These are phyloP conservation scores for Tethea ocularis DNA, from an alignment of 2,888 invertebrate genomes.

Conservation along the genomic window DNA sequence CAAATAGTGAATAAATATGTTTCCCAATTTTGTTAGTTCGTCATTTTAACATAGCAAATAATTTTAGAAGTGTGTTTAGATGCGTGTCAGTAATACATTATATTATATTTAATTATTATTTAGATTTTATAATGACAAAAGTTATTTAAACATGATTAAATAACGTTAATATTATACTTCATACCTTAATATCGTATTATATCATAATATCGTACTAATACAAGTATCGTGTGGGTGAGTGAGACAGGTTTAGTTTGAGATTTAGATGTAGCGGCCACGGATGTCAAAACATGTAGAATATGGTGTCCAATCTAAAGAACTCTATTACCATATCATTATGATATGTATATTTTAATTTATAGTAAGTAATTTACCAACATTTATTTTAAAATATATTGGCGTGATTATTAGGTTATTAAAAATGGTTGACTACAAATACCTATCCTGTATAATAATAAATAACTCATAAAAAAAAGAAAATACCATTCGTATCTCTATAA, in stretches of 20 bases:
- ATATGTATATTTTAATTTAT: conserved; percentile 26
- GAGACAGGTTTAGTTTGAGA: conserved; percentile 45
- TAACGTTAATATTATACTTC: conserved; percentile 19
- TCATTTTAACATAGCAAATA: too few species aligned
- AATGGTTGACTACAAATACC: too few species aligned
- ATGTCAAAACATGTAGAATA: conserved; percentile 54
- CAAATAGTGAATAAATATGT: too few species aligned
- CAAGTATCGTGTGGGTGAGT: conserved; percentile 37
- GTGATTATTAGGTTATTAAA: too few species aligned
- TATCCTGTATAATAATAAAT: background rate
- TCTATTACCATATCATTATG: conserved; percentile 38
- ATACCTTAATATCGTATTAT: conserved; percentile 18
- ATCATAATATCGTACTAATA: conserved; percentile 19
- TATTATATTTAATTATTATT: background rate
- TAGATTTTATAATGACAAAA: conserved; percentile 17
- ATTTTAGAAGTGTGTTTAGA: too few species aligned
- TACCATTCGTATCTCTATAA: background rate
- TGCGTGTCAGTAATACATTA: too few species aligned
- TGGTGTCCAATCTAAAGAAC: conserved; percentile 36
- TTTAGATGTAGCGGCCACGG: conserved; percentile 54
- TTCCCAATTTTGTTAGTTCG: too few species aligned
- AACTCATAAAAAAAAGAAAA: background rate
- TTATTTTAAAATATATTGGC: conserved; percentile 4
- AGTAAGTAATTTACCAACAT: conserved; percentile 19
- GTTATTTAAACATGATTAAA: conserved; percentile 35